phyloP scores from a whole-genome alignment of 2,888 invertebrate genomes.

The Vandiemenella viatica region DNA sequence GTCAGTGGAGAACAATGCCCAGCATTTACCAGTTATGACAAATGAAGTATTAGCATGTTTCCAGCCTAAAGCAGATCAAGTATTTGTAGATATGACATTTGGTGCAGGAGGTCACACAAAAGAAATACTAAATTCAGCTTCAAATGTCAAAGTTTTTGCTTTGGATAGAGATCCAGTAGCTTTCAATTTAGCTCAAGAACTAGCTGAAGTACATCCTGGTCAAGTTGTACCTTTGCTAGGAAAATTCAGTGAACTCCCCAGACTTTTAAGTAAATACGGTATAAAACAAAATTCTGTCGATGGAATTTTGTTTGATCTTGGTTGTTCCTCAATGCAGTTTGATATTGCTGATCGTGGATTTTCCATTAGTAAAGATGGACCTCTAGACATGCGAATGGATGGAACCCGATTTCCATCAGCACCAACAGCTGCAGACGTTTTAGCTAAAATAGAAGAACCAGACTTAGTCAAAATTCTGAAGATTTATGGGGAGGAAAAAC shows the following conservation, averaged over 20 bases:
- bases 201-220: constrained; percentile 50
- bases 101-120: constrained; percentile 84
- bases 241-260: constrained; percentile 72
- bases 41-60: constrained; percentile 53
- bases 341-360: constrained; percentile 72
- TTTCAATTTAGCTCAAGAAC: constrained; percentile 44
- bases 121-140: constrained; percentile 48
- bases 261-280: constrained; percentile 40
- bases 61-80: constrained; percentile 43
- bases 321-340: constrained; percentile 92
- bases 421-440: constrained; percentile 75
- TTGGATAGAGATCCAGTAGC: constrained; percentile 82
- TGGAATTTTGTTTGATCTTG: constrained; percentile 82
- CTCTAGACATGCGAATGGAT: constrained; percentile 94
- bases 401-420: constrained; percentile 48
- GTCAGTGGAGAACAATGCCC: constrained; percentile 15
- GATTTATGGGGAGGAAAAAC: constrained; percentile 81
- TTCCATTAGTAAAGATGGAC: constrained; percentile 68
- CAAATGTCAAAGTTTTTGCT: constrained; percentile 54
- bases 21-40: constrained; percentile 64
- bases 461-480: constrained; percentile 74
- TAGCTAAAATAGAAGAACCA: constrained; percentile 60
- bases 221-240: constrained; percentile 69
- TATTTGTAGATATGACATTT: constrained; percentile 87
- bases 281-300: constrained; percentile 57